phyloP scores from a whole-genome alignment of 2,797 vertebrate species.

The Octomys mimax region DNA sequence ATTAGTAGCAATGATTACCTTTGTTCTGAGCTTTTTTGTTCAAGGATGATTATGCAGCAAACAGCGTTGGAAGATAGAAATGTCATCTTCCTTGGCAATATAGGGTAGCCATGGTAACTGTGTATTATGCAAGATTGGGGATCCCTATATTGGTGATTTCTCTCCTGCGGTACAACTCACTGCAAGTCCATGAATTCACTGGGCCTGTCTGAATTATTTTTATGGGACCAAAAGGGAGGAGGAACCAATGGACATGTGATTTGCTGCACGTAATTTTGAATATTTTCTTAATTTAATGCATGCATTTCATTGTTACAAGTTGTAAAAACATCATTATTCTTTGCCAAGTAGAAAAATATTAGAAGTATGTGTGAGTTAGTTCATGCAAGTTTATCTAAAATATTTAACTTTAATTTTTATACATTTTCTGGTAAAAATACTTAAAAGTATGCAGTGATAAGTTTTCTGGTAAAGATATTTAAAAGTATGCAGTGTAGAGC shows the following conservation, averaged over 20 bases:
- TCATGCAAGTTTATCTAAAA: neutral
- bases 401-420: neutral
- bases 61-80: neutral
- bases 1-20: neutral
- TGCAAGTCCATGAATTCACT: neutral
- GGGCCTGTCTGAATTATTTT: neutral
- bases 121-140: neutral
- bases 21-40: neutral
- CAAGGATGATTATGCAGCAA: neutral
- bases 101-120: neutral
- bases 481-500: neutral
- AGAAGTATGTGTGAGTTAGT: neutral
- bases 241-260: neutral
- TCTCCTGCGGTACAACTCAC: neutral
- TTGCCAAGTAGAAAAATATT: neutral
- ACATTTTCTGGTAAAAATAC: neutral
- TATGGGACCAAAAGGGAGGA: neutral
- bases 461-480: neutral
- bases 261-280: neutral
- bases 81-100: neutral
- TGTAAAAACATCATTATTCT: neutral
- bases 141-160: neutral
- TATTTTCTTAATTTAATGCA: neutral
- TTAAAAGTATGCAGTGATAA: neutral
- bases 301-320: neutral